phyloP scores from a whole-genome alignment of 2,797 vertebrate species.

The Acrocephalus scirpaceus region DNA sequence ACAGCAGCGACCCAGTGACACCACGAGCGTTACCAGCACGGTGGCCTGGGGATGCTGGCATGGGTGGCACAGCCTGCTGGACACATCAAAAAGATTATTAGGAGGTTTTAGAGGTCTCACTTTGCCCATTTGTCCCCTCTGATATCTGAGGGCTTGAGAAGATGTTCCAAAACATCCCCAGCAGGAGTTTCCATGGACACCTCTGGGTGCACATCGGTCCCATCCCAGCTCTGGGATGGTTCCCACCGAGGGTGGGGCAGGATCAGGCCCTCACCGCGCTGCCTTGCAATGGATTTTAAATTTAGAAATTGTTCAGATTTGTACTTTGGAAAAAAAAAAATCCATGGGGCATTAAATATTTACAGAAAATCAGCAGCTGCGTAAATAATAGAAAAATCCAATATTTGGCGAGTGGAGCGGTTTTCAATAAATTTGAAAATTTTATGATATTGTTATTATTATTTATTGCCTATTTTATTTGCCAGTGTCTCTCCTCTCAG shows the following conservation, averaged over 20 bases:
- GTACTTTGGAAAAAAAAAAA: slow-evolving; percentile 60
- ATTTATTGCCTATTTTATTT: slow-evolving; percentile 69
- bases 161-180: rapidly evolving
- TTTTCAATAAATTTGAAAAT: slow-evolving; percentile 68
- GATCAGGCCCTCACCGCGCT: rapidly evolving
- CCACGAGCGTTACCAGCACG: rapidly evolving
- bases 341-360: slow-evolving; percentile 70
- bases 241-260: not conserved
- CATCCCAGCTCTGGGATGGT: rapidly evolving
- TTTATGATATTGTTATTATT: slow-evolving; percentile 71
- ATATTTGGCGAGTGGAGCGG: slow-evolving; percentile 11
- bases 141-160: not conserved
- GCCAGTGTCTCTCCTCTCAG: not conserved
- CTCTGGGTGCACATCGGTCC: rapidly evolving
- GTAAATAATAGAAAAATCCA: slow-evolving; percentile 65
- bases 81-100: rapidly evolving
- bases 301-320: slow-evolving; percentile 62
- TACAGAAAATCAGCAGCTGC: slow-evolving; percentile 62
- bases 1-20: rapidly evolving
- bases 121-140: not conserved
- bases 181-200: not conserved
- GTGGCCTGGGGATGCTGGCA: not conserved
- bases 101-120: not conserved
- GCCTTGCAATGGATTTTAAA: not conserved
- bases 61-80: not conserved